Base-by-base conservation (phyloP, 2,888 invertebrate species). In the Tenthredo livida region DNA sequence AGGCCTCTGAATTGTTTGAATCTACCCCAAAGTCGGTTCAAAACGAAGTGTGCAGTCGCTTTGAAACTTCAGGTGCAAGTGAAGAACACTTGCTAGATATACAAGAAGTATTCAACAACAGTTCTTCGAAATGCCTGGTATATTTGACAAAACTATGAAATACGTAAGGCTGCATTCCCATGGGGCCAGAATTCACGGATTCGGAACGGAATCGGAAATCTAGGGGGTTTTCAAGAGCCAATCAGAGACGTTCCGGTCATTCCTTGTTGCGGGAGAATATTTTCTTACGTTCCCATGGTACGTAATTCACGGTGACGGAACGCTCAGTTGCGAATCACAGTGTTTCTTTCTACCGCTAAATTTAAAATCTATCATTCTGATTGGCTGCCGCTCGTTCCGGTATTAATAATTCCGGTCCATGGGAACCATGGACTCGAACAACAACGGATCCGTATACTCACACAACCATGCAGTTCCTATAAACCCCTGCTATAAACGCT, bases 401-500 rank as follows among this genome's bases (percentile, higher is more conserved):
- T 40, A 33, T 72, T 72, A 33, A 72, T 40, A 40, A 72, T 72
- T 72, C 72, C 72, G 33, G 37, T 72, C 72, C 72, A 72, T 72
- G 72, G 33, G 72, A 72, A 12, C 72, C 33, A 40, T 21, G 72
- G 72, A 72, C 40, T 72, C 12, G 7, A 72, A 33, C 17, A 40
- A 9, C 33, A 72, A 33, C 37, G 72, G 40, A 72, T 40, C 72
- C n/a, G 72, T 40, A n/a, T 72, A 72, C 72, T 72, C 72, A 72
- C 37, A 72, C 72, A 72, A 72, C 72, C 40, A 40, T 72, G 72
- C 72, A 72, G 72, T 33, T 72, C 54, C 54, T 58, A 58, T 58
- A 58, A 72, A 72, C 72, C 54, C 54, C 4, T 58, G 54, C 40
- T 72, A 33, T 72, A 72, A 72, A 17, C 72, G 40, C 72, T 72